These are phyloP conservation scores for Luidia sarsii DNA, from an alignment of 53 echinoderm and acorn worm species.

Conservation along the genomic window DNA sequence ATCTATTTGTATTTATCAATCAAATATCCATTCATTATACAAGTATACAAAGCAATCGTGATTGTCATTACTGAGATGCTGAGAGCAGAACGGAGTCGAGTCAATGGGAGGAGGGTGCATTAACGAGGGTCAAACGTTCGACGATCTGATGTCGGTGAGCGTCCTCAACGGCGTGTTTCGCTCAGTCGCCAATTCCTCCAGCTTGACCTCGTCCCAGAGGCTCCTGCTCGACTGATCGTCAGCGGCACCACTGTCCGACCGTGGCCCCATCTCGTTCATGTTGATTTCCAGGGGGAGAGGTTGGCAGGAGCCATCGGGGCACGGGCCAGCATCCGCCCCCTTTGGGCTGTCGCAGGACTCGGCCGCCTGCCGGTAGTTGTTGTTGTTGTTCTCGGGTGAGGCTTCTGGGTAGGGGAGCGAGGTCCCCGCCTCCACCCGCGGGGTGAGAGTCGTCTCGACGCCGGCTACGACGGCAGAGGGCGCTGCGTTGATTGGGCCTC, in stretches of 20 bases:
- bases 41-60: too few species aligned
- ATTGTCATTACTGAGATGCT: too few species aligned
- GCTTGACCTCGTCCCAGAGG: constrained; percentile 36
- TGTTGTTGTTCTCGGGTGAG: background rate
- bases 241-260: background rate
- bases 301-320: background rate
- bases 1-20: too few species aligned
- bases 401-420: background rate
- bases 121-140: constrained; percentile 24
- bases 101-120: too few species aligned
- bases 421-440: background rate
- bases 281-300: background rate
- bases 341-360: too few species aligned
- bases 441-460: background rate
- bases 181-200: constrained; percentile 42
- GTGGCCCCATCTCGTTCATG: background rate
- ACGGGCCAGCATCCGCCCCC: background rate
- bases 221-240: background rate
- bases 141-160: constrained; percentile 37
- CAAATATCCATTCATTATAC: too few species aligned
- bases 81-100: too few species aligned
- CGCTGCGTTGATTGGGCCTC: background rate
- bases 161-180: constrained; percentile 48
- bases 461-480: background rate
- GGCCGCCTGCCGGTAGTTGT: background rate